Conservation (phyloP, 2,113 vertebrate species). For the Dolichallabes microphthalmus region DNA sequence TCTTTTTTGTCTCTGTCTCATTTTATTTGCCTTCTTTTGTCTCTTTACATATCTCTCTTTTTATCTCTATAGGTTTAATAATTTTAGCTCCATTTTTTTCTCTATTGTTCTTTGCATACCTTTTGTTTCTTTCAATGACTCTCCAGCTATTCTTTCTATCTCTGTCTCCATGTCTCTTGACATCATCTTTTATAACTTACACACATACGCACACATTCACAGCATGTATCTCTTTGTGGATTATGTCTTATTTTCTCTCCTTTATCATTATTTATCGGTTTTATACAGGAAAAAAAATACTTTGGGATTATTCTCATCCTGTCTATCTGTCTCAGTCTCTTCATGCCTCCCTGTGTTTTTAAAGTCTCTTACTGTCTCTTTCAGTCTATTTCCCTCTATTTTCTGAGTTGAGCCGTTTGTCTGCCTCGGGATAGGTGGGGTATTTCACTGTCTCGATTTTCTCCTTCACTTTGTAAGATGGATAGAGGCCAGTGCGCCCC, state of each 20-base stretch:
- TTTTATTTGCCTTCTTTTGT: conserved; percentile 48
- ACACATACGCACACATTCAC: conserved; percentile 12
- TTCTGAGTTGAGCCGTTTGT: conserved; percentile 79
- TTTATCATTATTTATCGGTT: conserved; percentile 5
- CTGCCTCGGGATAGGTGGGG: conserved; percentile 92
- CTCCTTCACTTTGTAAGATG: conserved; percentile 97
- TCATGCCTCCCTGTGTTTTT: conserved; percentile 64
- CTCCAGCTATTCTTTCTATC: conserved; percentile 3
- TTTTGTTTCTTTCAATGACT: conserved; percentile 25
- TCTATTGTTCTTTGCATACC: not conserved
- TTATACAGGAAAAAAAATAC: conserved; percentile 10
- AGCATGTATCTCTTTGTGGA: conserved; percentile 3
- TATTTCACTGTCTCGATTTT: conserved; percentile 98
- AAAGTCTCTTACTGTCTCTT: conserved; percentile 56
- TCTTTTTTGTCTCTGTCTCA: conserved; percentile 39
- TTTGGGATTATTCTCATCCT: conserved; percentile 25
- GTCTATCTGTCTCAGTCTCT: conserved; percentile 37
- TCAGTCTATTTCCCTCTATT: conserved; percentile 51
- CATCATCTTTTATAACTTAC: not conserved
- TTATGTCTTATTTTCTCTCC: conserved; percentile 5
- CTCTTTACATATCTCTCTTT: conserved; percentile 31
- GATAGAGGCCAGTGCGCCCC: conserved; percentile 94
- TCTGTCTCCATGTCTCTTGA: not conserved
- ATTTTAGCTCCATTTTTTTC: too few species aligned
- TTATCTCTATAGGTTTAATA: not conserved